Conservation (phyloP, 2,797 vertebrate genomes). For the Anas bernieri region DNA sequence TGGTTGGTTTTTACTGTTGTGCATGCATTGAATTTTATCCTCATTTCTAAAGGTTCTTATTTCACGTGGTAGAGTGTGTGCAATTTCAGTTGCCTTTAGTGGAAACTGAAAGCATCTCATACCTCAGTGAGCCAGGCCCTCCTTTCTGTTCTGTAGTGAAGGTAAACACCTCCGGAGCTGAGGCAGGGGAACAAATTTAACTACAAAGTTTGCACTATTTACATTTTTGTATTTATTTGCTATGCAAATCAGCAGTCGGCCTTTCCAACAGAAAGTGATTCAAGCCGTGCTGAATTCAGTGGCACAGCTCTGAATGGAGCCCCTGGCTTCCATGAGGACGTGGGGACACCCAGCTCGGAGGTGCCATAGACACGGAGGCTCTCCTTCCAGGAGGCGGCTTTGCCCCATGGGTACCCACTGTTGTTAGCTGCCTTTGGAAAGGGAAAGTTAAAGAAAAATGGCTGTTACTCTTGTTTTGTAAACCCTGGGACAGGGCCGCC, state of each 20-base stretch:
- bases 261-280: background rate
- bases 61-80: background rate
- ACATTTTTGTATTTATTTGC: slow-evolving; percentile 14
- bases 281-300: background rate
- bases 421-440: background rate
- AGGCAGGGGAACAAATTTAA: background rate
- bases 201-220: background rate
- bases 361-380: background rate
- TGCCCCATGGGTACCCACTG: background rate
- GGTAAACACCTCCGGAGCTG: background rate
- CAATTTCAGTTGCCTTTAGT: background rate
- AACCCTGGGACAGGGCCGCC: background rate
- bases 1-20: background rate
- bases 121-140: background rate
- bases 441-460: background rate
- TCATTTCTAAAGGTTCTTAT: background rate
- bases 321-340: rapidly evolving
- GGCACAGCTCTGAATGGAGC: background rate
- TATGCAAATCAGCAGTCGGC: background rate
- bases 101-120: background rate
- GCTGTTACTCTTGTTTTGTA: background rate
- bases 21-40: background rate
- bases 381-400: background rate
- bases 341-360: background rate
- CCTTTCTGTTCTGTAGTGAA: background rate